Conservation (phyloP, 2,888 invertebrate species). For the Tetranychus truncatus region DNA sequence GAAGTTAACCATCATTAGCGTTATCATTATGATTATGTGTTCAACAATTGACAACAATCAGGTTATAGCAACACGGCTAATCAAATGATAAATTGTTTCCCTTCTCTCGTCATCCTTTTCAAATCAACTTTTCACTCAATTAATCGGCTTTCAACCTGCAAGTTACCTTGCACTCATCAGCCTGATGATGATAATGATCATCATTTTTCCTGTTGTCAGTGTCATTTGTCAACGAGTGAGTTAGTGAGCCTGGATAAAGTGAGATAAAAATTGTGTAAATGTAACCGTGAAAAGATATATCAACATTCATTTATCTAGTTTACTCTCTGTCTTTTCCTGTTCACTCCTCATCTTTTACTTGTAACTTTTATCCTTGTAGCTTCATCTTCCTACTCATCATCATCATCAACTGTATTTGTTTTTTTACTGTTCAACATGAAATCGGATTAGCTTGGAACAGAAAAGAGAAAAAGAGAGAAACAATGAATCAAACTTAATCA, state of each 20-base stretch:
- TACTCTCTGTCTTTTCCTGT: neutral
- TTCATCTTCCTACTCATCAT: neutral
- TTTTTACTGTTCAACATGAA: neutral
- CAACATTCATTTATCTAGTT: neutral
- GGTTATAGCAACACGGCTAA: neutral
- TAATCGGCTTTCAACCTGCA: neutral
- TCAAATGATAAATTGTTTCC: neutral
- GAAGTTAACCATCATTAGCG: neutral
- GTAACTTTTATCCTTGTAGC: no score
- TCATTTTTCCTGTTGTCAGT: neutral
- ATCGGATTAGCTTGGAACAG: neutral
- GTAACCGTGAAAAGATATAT: neutral
- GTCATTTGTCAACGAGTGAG: constrained; percentile 1
- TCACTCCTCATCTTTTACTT: no score
- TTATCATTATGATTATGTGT: neutral
- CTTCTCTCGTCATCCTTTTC: neutral
- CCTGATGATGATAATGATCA: neutral
- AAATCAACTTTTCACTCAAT: neutral
- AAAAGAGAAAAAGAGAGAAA: neutral
- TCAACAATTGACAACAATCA: constrained; percentile 1
- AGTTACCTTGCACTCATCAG: neutral
- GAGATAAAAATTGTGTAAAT: neutral
- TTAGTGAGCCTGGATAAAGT: neutral
- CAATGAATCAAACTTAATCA: neutral
- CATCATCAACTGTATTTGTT: neutral